Conservation (phyloP, 2,888 invertebrate genomes). For the Hirudinaria manillensis region DNA sequence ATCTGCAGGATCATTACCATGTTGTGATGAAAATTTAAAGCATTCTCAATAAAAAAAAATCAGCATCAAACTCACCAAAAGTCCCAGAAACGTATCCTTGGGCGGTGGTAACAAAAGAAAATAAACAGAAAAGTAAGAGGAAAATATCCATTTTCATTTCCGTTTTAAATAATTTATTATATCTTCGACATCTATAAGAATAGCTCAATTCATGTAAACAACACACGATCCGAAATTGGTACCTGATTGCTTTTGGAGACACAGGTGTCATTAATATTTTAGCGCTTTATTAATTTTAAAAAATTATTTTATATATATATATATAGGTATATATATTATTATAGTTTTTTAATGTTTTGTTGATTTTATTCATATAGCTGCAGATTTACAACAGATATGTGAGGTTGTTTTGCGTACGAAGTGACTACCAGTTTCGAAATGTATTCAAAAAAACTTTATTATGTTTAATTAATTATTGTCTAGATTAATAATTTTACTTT, state of each 20-base stretch:
- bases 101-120: background rate
- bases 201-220: too few relatives aligned
- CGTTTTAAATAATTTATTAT: background rate
- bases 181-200: background rate
- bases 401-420: too few relatives aligned
- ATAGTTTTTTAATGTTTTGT: too few relatives aligned
- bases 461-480: background rate
- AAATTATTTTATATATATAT: too few relatives aligned
- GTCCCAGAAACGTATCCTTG: conserved; percentile 12
- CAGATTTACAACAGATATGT: too few relatives aligned
- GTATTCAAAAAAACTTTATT: background rate
- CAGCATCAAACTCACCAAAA: background rate
- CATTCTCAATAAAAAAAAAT: background rate
- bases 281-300: too few relatives aligned
- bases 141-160: background rate
- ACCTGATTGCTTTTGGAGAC: too few relatives aligned
- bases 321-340: too few relatives aligned
- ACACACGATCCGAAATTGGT: too few relatives aligned
- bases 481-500: background rate
- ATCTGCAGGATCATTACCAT: conserved; percentile 39
- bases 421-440: background rate
- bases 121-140: background rate
- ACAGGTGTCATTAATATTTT: too few relatives aligned
- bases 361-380: too few relatives aligned
- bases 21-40: background rate